phyloP scores from a whole-genome alignment of 2,113 vertebrate genomes.

The Chauna torquata region DNA sequence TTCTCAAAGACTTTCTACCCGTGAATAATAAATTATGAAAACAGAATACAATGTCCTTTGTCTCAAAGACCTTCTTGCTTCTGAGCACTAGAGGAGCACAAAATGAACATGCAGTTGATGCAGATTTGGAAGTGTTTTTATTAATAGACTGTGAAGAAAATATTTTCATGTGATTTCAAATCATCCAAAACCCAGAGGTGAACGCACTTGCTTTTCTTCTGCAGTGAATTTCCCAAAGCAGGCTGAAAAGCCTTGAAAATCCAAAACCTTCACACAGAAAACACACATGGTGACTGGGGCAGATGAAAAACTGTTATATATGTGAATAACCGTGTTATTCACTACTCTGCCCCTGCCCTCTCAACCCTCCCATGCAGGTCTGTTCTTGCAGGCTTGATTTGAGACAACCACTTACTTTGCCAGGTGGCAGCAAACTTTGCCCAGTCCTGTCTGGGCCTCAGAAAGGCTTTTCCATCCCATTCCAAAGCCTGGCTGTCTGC shows the following conservation, averaged over 20 bases:
- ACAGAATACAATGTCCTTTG: background rate
- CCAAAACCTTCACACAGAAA: background rate
- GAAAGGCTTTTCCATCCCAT: background rate
- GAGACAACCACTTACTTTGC: background rate
- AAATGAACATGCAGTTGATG: background rate
- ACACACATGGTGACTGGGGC: background rate
- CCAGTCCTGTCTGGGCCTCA: background rate
- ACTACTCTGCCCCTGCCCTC: background rate
- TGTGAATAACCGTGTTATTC: background rate
- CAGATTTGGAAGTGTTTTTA: background rate
- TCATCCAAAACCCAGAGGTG: background rate
- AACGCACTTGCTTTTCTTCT: background rate
- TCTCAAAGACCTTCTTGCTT: background rate
- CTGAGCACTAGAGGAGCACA: background rate
- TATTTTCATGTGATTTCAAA: background rate
- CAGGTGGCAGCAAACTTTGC: background rate
- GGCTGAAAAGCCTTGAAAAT: background rate
- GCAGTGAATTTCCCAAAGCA: background rate
- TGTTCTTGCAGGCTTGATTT: background rate
- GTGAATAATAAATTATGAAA: constrained; percentile 26
- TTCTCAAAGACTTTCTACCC: background rate
- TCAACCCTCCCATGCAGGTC: background rate
- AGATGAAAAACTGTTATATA: background rate
- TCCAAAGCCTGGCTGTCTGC: background rate
- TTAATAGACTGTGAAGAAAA: background rate